Conservation (phyloP, 64 coral and sea anemone species). For the Pocillopora verrucosa region DNA sequence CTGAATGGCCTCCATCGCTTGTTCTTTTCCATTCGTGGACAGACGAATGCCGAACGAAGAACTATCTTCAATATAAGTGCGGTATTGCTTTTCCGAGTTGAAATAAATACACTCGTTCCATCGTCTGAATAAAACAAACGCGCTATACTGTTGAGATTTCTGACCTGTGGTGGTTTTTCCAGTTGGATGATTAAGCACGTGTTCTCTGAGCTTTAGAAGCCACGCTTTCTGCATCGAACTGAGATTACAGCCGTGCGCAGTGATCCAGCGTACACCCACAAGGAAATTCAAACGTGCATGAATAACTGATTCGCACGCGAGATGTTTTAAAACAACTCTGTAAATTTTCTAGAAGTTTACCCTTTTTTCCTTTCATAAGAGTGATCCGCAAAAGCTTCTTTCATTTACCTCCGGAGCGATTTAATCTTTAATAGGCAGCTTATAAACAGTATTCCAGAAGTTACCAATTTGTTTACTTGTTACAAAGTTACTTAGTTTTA, state of each 20-base stretch:
- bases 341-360: constrained; percentile 24
- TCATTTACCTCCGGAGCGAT: background rate
- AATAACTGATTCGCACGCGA: background rate
- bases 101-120: background rate
- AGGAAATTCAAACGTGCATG: constrained; percentile 4
- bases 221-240: background rate
- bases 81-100: background rate
- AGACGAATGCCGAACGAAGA: background rate
- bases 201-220: background rate
- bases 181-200: background rate
- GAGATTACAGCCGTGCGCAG: background rate
- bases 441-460: constrained; percentile 27
- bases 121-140: background rate
- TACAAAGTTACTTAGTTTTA: constrained; percentile 51
- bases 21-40: background rate
- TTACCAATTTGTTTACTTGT: constrained; percentile 42
- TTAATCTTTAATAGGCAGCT: constrained; percentile 11
- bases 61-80: background rate
- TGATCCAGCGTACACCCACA: background rate
- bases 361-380: constrained; percentile 17
- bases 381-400: constrained; percentile 5
- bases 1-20: background rate
- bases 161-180: too few species aligned
- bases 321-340: background rate
- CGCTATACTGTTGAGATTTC: background rate